Conservation (phyloP, 2,797 vertebrate species). For the Amblyopsis hoosieri region DNA sequence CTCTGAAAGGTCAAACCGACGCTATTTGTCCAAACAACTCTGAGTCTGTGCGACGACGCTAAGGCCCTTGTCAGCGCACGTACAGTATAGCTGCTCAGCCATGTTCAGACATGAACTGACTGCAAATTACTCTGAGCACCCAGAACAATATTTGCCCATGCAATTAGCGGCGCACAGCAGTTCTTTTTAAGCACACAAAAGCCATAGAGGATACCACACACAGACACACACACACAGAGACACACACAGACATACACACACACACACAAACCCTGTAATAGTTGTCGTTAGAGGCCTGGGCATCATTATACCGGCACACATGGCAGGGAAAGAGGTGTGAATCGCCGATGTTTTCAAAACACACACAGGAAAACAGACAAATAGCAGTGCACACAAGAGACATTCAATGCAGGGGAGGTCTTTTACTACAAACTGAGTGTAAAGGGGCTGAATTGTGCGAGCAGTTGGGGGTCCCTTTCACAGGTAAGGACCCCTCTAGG, state of each 20-base stretch:
- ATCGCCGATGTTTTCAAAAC: conserved; percentile 82
- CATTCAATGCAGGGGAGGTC: conserved; percentile 70
- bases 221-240: conserved; percentile 14
- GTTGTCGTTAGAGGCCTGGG: conserved; percentile 69
- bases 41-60: not conserved
- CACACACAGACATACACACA: conserved; percentile 37
- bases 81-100: too few relatives aligned
- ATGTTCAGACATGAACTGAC: not conserved
- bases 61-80: too few relatives aligned
- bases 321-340: conserved; percentile 67
- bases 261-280: conserved; percentile 46
- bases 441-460: conserved; percentile 72
- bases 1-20: not conserved
- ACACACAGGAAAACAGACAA: conserved; percentile 78
- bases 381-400: conserved; percentile 74
- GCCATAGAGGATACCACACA: conserved; percentile 8
- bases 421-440: conserved; percentile 75
- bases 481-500: conserved; percentile 80
- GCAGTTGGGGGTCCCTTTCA: conserved; percentile 79
- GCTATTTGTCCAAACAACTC: not conserved
- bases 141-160: conserved; percentile 62
- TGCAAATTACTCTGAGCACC: conserved; percentile 40
- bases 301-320: conserved; percentile 70
- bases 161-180: conserved; percentile 61
- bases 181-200: conserved; percentile 57